Evolutionary conservation across 2,888 invertebrate species (phyloP).

Genomic region (Lepidonotus clava): DNA sequence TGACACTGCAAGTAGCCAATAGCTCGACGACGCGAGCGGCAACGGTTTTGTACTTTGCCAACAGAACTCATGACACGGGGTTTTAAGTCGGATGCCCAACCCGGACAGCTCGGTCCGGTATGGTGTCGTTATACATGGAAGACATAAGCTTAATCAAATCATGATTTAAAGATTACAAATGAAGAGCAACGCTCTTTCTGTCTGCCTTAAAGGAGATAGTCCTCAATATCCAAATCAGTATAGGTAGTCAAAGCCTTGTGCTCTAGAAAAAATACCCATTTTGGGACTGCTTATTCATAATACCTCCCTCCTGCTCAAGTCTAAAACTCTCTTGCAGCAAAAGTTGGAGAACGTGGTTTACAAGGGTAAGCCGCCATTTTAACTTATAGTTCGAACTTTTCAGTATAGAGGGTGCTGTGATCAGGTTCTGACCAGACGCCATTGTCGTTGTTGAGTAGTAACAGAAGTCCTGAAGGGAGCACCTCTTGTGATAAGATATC

Average conservation of each 20-base stretch:
- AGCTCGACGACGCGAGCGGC: background rate
- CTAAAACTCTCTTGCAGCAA: too few relatives aligned
- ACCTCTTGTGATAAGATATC: background rate
- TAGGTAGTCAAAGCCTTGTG: too few relatives aligned
- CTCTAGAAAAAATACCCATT: too few relatives aligned
- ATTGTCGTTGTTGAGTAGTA: background rate
- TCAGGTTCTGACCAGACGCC: background rate
- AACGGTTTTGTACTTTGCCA: background rate
- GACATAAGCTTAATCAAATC: constrained; percentile 4
- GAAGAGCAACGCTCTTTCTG: too few relatives aligned
- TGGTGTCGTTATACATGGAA: background rate
- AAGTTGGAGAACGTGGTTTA: too few relatives aligned
- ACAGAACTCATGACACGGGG: background rate
- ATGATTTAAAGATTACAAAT: too few relatives aligned
- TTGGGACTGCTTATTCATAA: too few relatives aligned
- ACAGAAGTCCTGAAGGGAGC: constrained; percentile 16
- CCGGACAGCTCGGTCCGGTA: background rate
- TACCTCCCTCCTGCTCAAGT: too few relatives aligned
- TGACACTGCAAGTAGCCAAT: background rate
- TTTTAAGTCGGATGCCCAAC: background rate
- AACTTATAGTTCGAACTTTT: too few relatives aligned
- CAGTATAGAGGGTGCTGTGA: background rate
- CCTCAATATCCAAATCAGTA: too few relatives aligned
- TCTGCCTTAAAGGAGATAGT: too few relatives aligned
- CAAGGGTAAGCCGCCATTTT: too few relatives aligned